Base-by-base conservation (phyloP, 2,797 vertebrate genomes). In the Chaetophractus vellerosus region DNA sequence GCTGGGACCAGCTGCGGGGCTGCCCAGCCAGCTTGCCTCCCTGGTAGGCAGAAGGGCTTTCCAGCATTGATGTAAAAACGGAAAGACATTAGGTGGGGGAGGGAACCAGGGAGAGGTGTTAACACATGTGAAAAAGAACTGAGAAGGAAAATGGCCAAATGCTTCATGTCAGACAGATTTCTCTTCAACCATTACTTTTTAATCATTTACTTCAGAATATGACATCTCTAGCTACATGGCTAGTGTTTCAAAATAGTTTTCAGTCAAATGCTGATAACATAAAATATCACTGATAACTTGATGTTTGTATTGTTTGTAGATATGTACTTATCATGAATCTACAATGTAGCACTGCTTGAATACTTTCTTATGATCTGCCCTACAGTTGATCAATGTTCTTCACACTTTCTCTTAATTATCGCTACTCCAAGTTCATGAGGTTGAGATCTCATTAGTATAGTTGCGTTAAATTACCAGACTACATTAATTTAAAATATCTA, bases 21-120 rank as follows among this genome's bases (percentile, higher is more conserved):
- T 96, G 93, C 94, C 79, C 95, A 98, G 98, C 98, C 99, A 99
- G 99, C 98, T 98, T 99, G 99, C 97, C 97, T 96, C 97, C 97
- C 98, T 98, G 98, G 99, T 98, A 99, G 98, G 98, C 98, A 99
- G 98, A 98, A 98, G 98, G 98, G 98, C 98, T 69, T 97, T 98
- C 98, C 98, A 98, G 98, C 98, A 84, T 98, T 98, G 98, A 98
- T 96, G 96, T 97, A 96, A 98, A 97, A 97, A 97, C 24, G 71
- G 28, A 52, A 88, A 93, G 96, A 96, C 92, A 96, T 95, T 95
- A 95, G 97, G 97, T 24, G 5, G 81, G 96, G n/a, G 63, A 95
- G 85, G 86, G 87, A 91, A 63, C 10, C 79, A 66, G 41, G 52
- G 4, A 94, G 91, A 31, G 87, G 83, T 55, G 48, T 45, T 41